Conservation (phyloP, 1,140 invertebrate species). For the Copidosoma floridanum region DNA sequence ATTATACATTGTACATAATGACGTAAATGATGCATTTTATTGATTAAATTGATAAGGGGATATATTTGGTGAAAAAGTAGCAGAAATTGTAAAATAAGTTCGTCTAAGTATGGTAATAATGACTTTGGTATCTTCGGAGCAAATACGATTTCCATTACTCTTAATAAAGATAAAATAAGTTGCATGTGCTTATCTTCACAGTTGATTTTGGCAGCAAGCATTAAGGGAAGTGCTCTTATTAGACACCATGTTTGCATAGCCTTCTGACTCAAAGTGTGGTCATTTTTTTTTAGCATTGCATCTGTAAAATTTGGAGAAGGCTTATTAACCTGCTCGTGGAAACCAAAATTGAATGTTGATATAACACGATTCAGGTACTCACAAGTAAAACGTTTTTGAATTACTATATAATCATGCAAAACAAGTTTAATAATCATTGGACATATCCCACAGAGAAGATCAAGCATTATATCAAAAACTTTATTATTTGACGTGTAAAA, state of each 20-base stretch:
- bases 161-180: slow-evolving; percentile 28
- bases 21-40: slow-evolving; percentile 20
- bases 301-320: slow-evolving; percentile 35
- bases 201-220: slow-evolving; percentile 27
- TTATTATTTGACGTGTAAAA: slow-evolving; percentile 32
- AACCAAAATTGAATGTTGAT: slow-evolving; percentile 31
- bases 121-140: slow-evolving; percentile 29
- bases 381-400: slow-evolving; percentile 20
- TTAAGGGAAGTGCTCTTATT: slow-evolving; percentile 30
- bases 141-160: slow-evolving; percentile 41
- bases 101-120: slow-evolving; percentile 6
- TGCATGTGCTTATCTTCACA: slow-evolving; percentile 28
- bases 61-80: slow-evolving; percentile 2
- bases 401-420: slow-evolving; percentile 8
- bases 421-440: background rate
- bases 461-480: slow-evolving; percentile 32
- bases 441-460: background rate
- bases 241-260: slow-evolving; percentile 37
- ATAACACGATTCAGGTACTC: slow-evolving; percentile 30
- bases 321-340: slow-evolving; percentile 33
- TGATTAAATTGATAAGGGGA: slow-evolving; percentile 18
- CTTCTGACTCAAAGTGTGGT: slow-evolving; percentile 33
- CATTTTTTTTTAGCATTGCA: slow-evolving; percentile 25
- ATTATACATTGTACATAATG: slow-evolving; percentile 16
- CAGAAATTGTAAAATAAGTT: slow-evolving; percentile 23